Evolutionary conservation across 1,140 invertebrate species (phyloP), one percentile per base, ranked within the genome.

Genomic region (Drosophila willistoni): DNA sequence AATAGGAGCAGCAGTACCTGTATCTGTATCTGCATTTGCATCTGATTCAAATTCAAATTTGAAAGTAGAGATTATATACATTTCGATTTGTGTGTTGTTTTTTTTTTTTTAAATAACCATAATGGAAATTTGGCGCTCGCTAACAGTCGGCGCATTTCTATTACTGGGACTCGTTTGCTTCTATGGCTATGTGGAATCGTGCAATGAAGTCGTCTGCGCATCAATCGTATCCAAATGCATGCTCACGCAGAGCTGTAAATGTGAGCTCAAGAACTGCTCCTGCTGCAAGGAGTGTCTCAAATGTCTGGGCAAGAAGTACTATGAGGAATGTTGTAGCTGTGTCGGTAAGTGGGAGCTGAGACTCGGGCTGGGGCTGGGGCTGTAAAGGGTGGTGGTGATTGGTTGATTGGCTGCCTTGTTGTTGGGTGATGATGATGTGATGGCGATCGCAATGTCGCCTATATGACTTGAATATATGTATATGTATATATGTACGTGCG

Each of bases 211-310:
- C 55, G 91, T 92, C 39, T 92, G 91, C 63, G 91, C 91, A 55
- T 98, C 97, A 85, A 96, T 98, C 25, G 98, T 99, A 4, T 98
- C 97, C 90, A 98, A 98, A 93, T 99, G 98, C 91, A 96, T 98
- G 95, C 94, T 99, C 39, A 98, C 97, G 13, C 96, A 98, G 89
- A 97, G 97, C 25, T 99, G 98, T 93, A 98, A 98, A 92, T 99
- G 98, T 93, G 97, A 98, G 90, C 93, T 97, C 77, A 96, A 95
- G 77, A 96, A 97, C 91, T 98, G 97, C 91, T 96, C 96, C 19
- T 99, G 98, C 86, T 98, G 97, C 93, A 96, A 96, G 85, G 97
- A 98, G 82, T 99, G 98, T 87, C 96, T 96, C 75, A 96, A 95
- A 75, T 99, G 98, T 87, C 94, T 99, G 22, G 96, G 96, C 74